Evolutionary conservation across 2,888 invertebrate genomes (phyloP), one percentile per base, ranked within the genome.

Genomic region (Rhodophaea formosa): DNA sequence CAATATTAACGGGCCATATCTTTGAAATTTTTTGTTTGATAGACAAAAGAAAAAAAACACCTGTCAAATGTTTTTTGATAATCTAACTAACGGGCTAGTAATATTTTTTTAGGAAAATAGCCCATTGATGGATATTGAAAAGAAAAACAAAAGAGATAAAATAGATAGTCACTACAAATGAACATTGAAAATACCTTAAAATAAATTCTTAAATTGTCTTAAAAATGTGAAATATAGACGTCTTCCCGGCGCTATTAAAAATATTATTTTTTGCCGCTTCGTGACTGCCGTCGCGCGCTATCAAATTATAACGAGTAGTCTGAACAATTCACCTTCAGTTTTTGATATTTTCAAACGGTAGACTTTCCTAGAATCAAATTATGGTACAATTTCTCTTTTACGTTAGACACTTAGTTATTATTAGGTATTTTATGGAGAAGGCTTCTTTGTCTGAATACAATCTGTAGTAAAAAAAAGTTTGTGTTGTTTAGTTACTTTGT

Each of bases 291-390:
- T 59, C 61, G 54, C 65, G 65, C 68, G 73, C 64, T 67, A 72
- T 69, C 63, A 74, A 75, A 72, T 73, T 74, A 74, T 67, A 69
- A 71, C 66, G 68, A 67, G 64, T 67, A 67, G 63, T 63, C 63
- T 59, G 63, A 63, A 64, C 60, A 64, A 63, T 66, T 69, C 60
- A 59, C 64, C 58, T 64, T 63, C 57, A 62, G 66, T 72, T 71
- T 60, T 62, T 60, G 66, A 63, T 62, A 62, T 64, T 69, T 68
- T 64, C 62, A 44, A 39, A 51, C 53, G 60, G 68, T 66, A 79
- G 77, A 80, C 76, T 71, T 80, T 80, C 81, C 65, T 69, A 66
- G 80, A 82, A 78, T 51, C 47, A 30, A 56, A 56, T 56, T 66
- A 59, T 49, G 29, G 44, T 17, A 56, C 35, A 42, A 49, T 56